Evolutionary conservation across 2,888 invertebrate genomes (phyloP).

Genomic region (Terebella lapidaria): DNA sequence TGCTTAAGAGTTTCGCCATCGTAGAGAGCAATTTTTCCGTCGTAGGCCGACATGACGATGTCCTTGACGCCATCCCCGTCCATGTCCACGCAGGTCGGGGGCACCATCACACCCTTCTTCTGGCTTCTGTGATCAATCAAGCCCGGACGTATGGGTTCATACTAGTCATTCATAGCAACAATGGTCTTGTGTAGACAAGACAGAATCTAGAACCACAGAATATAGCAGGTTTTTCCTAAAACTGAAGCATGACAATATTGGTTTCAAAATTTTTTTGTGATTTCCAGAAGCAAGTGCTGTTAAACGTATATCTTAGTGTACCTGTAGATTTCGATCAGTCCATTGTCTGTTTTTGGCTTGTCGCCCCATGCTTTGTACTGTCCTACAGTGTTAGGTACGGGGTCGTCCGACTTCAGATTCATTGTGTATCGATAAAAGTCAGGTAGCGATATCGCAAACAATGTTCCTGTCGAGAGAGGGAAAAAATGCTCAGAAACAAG

Average conservation of each 20-base stretch:
- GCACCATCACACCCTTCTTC: conserved; percentile 45
- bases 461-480: conserved; percentile 32
- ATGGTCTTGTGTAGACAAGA: too few relatives aligned
- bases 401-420: conserved; percentile 12
- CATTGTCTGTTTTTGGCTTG: conserved; percentile 1
- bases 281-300: too few relatives aligned
- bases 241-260: too few relatives aligned
- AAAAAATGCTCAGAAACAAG: too few relatives aligned
- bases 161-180: too few relatives aligned
- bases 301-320: too few relatives aligned
- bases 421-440: conserved; percentile 37
- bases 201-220: too few relatives aligned
- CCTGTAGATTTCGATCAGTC: conserved; percentile 31
- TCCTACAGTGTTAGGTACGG: conserved; percentile 29
- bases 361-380: conserved; percentile 19
- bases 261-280: too few relatives aligned
- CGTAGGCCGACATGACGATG: conserved; percentile 42
- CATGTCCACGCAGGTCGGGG: conserved; percentile 44
- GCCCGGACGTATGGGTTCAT: too few relatives aligned
- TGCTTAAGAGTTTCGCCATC: conserved; percentile 37
- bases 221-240: too few relatives aligned
- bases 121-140: conserved; percentile 14
- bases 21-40: conserved; percentile 37
- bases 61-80: conserved; percentile 43
- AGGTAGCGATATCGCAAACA: conserved; percentile 38